These are phyloP conservation scores for Slavum lentiscoides DNA, from an alignment of 2,888 invertebrate species.

Conservation along the genomic window DNA sequence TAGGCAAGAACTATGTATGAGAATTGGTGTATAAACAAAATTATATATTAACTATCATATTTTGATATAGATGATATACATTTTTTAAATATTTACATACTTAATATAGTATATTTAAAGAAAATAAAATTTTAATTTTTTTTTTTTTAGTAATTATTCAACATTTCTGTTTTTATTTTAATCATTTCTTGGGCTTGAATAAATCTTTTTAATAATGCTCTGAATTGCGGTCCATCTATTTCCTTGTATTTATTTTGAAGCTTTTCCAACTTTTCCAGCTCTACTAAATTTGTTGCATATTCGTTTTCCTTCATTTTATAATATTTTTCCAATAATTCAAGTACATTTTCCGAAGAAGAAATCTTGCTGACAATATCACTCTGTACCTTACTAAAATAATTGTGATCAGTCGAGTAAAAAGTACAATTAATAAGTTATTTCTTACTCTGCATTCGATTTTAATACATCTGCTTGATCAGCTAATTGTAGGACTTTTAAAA, in stretches of 20 bases:
- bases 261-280: not conserved
- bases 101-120: too few species aligned
- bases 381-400: slow-evolving; percentile 37
- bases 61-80: too few species aligned
- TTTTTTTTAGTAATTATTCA: slow-evolving; percentile 5
- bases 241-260: slow-evolving; percentile 30
- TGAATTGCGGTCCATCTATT: slow-evolving; percentile 38
- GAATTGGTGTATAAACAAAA: too few species aligned
- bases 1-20: too few species aligned
- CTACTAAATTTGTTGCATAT: slow-evolving; percentile 6
- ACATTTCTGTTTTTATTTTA: slow-evolving; percentile 49
- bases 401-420: not conserved
- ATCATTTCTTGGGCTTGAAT: slow-evolving; percentile 39
- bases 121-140: not conserved
- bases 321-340: not conserved
- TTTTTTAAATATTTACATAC: too few species aligned
- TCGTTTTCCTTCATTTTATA: slow-evolving; percentile 19
- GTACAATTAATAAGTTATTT: not conserved
- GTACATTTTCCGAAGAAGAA: slow-evolving; percentile 15
- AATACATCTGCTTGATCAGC: slow-evolving; percentile 9
- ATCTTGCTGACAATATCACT: slow-evolving; percentile 16
- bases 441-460: slow-evolving; percentile 34
- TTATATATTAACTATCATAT: too few species aligned
- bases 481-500: slow-evolving; percentile 18
- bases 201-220: slow-evolving; percentile 28